A percentile compares a stretch with the other conserved stretches of the same genome.
Conservation (phyloP, 2,888 invertebrate genomes). For the Drosophila meridiana region DNA sequence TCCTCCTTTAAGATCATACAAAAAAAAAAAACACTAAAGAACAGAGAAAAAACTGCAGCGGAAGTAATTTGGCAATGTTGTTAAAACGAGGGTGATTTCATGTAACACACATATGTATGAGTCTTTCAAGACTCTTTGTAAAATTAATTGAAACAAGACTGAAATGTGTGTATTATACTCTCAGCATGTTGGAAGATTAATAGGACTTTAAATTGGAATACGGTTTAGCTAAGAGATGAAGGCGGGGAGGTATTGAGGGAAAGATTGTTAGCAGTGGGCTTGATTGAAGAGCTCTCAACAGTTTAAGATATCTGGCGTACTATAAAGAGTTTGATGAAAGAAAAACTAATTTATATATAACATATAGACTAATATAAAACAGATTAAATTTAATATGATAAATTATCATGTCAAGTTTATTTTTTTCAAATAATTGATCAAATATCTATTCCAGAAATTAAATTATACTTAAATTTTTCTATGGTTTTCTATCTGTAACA, state of each 20-base stretch:
- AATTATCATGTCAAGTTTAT: not conserved
- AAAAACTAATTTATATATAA: not conserved
- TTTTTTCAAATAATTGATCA: too few relatives aligned
- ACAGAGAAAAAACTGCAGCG: constrained; percentile 24
- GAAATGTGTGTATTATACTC: not conserved
- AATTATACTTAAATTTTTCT: too few relatives aligned
- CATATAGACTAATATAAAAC: too few relatives aligned
- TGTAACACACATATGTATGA: not conserved
- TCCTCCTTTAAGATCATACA: constrained; percentile 18
- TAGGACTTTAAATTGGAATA: not conserved
- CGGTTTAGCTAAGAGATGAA: not conserved
- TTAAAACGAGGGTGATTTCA: constrained; percentile 2
- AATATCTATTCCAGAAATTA: not conserved
- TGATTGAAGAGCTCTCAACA: not conserved
- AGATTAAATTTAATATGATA: too few relatives aligned
- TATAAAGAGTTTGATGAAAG: not conserved
- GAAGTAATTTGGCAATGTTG: constrained; percentile 49
- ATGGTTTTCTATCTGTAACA: not conserved
- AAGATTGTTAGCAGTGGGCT: not conserved
- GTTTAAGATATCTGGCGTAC: not conserved
- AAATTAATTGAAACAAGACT: constrained; percentile 1
- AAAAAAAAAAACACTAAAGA: not conserved
- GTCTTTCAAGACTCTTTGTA: not conserved
- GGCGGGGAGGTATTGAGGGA: not conserved
- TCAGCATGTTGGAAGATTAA: not conserved